phyloP scores from a whole-genome alignment of 2,113 vertebrate species.

The Rhizomys pruinosus region DNA sequence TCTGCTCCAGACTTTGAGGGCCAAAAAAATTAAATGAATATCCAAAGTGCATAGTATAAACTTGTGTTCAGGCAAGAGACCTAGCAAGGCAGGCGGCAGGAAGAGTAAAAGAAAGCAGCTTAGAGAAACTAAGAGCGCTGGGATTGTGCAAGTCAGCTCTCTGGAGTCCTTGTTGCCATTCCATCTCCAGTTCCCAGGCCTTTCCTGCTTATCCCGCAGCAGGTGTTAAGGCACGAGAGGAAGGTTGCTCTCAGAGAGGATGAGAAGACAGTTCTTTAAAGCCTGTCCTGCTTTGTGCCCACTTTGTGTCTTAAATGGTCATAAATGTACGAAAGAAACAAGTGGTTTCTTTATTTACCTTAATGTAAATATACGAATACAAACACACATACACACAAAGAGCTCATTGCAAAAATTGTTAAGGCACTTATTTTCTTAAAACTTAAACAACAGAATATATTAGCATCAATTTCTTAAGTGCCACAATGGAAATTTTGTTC shows the following conservation, averaged over 20 bases:
- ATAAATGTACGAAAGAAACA: accelerated
- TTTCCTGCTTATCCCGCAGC: not conserved
- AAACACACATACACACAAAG: not conserved
- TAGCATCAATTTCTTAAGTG: not conserved
- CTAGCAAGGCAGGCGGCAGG: not conserved
- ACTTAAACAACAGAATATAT: not conserved
- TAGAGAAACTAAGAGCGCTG: not conserved
- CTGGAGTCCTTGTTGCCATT: too few species aligned
- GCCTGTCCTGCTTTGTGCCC: not conserved
- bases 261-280: not conserved
- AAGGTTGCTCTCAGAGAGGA: not conserved
- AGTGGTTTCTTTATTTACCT: not conserved
- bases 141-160: too few species aligned
- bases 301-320: not conserved
- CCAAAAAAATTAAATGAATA: not conserved
- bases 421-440: not conserved
- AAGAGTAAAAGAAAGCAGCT: not conserved
- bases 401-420: not conserved
- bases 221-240: not conserved
- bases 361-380: not conserved
- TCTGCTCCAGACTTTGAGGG: not conserved
- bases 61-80: not conserved
- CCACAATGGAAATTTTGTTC: slow-evolving; percentile 11
- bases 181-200: not conserved
- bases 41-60: not conserved